Conservation (phyloP, 1,140 invertebrate genomes). For the Asobara japonica region DNA sequence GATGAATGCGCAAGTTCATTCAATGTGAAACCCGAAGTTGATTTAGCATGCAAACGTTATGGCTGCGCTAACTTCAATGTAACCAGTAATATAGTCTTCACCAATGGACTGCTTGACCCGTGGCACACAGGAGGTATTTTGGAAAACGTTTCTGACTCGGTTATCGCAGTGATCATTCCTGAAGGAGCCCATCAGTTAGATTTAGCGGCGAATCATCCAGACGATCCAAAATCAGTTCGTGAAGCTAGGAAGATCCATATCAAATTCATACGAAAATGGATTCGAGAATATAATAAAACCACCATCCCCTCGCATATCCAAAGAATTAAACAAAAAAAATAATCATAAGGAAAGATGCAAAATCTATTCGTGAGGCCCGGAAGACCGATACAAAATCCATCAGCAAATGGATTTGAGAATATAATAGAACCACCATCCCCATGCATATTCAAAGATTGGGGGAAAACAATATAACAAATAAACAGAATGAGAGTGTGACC, state of each 20-base stretch:
- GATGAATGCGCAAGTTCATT: constrained; percentile 77
- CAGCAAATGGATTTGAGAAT: too few species aligned
- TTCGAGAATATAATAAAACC: constrained; percentile 54
- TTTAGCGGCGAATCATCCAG: constrained; percentile 75
- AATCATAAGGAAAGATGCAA: too few species aligned
- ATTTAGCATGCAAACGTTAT: constrained; percentile 79
- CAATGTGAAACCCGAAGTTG: constrained; percentile 73
- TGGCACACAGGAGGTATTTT: constrained; percentile 91
- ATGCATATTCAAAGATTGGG: too few species aligned
- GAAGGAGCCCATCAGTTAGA: constrained; percentile 95
- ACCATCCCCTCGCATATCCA: too few species aligned
- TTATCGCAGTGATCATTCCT: constrained; percentile 83
- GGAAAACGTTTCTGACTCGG: constrained; percentile 72
- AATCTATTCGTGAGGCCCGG: too few species aligned
- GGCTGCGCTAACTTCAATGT: constrained; percentile 78
- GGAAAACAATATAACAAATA: too few species aligned
- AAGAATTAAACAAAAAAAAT: too few species aligned
- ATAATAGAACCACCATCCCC: too few species aligned
- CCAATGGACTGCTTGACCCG: constrained; percentile 91
- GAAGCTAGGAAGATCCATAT: constrained; percentile 75
- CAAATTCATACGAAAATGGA: constrained; percentile 76
- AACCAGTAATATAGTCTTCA: constrained; percentile 88
- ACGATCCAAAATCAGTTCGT: constrained; percentile 78
- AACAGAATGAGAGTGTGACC: too few species aligned
- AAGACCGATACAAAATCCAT: too few species aligned